Percentiles rank a stretch among this genome's conserved stretches.
Conservation (phyloP, 2,888 invertebrate species). For the Elaeidobius kamerunicus region DNA sequence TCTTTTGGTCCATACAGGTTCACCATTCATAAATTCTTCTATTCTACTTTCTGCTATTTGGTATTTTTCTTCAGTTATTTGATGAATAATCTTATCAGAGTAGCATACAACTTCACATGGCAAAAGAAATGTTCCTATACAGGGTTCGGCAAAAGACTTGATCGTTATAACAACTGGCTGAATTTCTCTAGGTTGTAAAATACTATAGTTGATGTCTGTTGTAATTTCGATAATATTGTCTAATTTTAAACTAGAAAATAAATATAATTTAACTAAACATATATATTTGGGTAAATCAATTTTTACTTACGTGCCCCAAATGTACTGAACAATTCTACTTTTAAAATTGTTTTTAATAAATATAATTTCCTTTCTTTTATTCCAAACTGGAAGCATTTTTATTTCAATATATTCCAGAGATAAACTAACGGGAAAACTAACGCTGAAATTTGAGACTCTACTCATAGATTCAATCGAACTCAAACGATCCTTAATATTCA, state of each 20-base stretch:
- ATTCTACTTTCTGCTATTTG: slow-evolving; percentile 34
- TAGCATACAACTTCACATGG: slow-evolving; percentile 47
- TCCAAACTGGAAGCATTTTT: slow-evolving; percentile 43
- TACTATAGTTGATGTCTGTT: slow-evolving; percentile 36
- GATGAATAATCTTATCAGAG: slow-evolving; percentile 43
- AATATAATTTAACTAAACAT: slow-evolving; percentile 3
- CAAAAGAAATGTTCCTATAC: slow-evolving; percentile 40
- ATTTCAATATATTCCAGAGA: slow-evolving; percentile 45
- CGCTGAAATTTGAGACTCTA: neutral
- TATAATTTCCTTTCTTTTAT: slow-evolving; percentile 42
- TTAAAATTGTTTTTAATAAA: slow-evolving; percentile 47
- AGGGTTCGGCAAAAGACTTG: slow-evolving; percentile 42
- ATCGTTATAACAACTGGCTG: slow-evolving; percentile 45
- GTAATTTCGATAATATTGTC: slow-evolving; percentile 31
- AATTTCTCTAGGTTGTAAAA: slow-evolving; percentile 45
- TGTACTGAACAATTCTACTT: slow-evolving; percentile 44
- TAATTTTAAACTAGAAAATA: slow-evolving; percentile 32
- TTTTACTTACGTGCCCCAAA: slow-evolving; percentile 46
- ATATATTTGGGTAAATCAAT: neutral
- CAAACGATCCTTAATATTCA: neutral
- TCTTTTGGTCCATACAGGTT: slow-evolving; percentile 9
- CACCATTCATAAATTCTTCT: slow-evolving; percentile 42
- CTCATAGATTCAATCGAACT: neutral
- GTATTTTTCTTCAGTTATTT: slow-evolving; percentile 41
- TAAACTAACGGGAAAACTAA: slow-evolving; percentile 36